Base-by-base conservation (phyloP, 2,113 vertebrate species). In the Pelecanus crispus region DNA sequence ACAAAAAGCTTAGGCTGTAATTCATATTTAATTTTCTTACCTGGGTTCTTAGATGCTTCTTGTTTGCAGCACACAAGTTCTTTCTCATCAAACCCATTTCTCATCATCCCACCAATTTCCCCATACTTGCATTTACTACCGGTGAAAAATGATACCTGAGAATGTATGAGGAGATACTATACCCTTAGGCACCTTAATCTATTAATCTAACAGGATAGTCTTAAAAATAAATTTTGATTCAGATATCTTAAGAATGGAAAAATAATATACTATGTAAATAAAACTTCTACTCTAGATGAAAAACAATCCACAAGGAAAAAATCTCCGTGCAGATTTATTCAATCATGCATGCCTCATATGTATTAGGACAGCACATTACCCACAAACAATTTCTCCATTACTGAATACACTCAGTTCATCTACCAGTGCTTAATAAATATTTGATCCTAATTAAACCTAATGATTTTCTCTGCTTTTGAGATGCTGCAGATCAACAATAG, bases 371-470 rank as follows among this genome's bases (percentile, higher is more conserved):
- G 93, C 87, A 95, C 97, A 97, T 98, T 97, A 97, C 86, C 89
- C 90, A 80, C 94, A 95, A 98, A 98, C 97, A 98, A 97, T 98
- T 97, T 97, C 80, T 94, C 95, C 66, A 75, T 81, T 94, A 92
- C 90, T 92, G 93, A 96, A 87, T 75, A 71, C 94, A 87, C 75
- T 87, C 72, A 96, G 66, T 84, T 96, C 18, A 91, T 93, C 95
- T 94, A 97, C 83, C 84, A 96, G 53, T 42, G 79, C 91, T 96
- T 96, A 97, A 97, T 97, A 97, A 97, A 86, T 93, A 96, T 94
- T 97, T 97, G 94, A 98, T 97, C 89, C 96, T 98, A 98, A 98
- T 98, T 96, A 97, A 96, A 92, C 67, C 25, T 98, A 98, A 98
- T 97, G 97, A 97, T 85, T 94, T 93, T 93, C 89, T 79, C 44